Evolutionary conservation across 2,113 vertebrate species (phyloP), one percentile per base, ranked within the genome.

Genomic region (Diglossa brunneiventris): DNA sequence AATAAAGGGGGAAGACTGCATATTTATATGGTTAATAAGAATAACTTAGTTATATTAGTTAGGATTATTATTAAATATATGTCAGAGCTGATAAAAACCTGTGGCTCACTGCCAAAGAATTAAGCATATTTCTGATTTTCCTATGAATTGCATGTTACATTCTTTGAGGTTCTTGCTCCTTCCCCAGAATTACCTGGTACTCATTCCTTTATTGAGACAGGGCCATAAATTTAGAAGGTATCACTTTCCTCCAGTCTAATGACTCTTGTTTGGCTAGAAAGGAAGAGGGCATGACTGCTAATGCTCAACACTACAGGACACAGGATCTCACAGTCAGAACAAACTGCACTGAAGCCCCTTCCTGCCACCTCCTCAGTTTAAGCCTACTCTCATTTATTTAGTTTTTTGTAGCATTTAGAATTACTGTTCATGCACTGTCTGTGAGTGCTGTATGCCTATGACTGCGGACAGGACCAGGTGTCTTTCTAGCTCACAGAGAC

Each of bases 1-100:
- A 95, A 97, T 94, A 95, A 96, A 96, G 23, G 47, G 19, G 17
- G 76, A 94, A 81, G 88, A 89, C 72, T 72, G 68, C 22, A 37
- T 90, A 81, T 93, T 97, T 96, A 94, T 90, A 86, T 56, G 85
- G 68, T 88, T 94, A 94, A 97, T 88, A 87, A 94, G 92, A 95
- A 95, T 77, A 94, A 93, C 92, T 44, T 69, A 72, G 76, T 94
- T 94, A 93, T 94, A 94, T 96, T 86, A 89, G 85, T 78, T 86
- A 37, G 55, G 72, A 93, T 95, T 96, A 94, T 59, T 85, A 90
- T 90, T 90, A 96, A 95, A 96, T 92, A 93, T 83, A 88, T 78
- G 79, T 52, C 62, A 88, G 56, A 89, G 83, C 44, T 90, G 95
- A 90, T 81, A 96, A 92, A 95, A 96, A 83, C 47, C 31, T 76